Base-by-base conservation (phyloP, 2,888 invertebrate species). In the Campopleginae sp. region DNA sequence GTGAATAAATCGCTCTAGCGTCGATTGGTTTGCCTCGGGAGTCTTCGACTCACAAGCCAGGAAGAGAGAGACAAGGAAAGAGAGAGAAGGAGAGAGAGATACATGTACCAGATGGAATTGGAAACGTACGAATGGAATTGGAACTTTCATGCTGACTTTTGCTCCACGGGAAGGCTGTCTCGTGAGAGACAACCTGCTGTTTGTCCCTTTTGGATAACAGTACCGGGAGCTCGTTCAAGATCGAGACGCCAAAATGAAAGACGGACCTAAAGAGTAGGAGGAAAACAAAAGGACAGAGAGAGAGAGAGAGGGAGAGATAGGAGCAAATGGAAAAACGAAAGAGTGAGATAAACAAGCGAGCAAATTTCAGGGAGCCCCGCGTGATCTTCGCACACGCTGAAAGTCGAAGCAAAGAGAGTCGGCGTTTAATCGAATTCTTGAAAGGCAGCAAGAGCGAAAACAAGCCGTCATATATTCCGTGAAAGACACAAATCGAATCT, bases 61-160 rank as follows among this genome's bases (percentile, higher is more conserved):
- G 42, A 27, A 27, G 63, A 42, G 44, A 27, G 38, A 31, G n/a
- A 19, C 33, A 19, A 14, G 17, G 33, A 27, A 51, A 51, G 38
- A 48, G 19, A 33, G 44, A 19, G 23, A 70, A 19, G 27, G 51
- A 72, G 80, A n/a, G 51, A 2, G 31, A 19, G 44, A 63, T 44
- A 61, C 33, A 31, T 65, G 42, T 51, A 74, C 54, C 54, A 79
- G 66, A 82, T 85, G 75, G 85, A 85, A 85, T 85, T 85, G 85
- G 85, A 85, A 85, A 42, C 82, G 63, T 85, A 85, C 85, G 82
- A 85, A 85, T 82, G 48, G 71, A 82, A 85, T 82, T 65, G 75
- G 51, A 85, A 85, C 71, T 85, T 82, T 85, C 79, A 65, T 82
- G 85, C 85, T 85, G 85, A 85, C 85, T 85, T 70, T 68, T 38